Base-by-base conservation (phyloP, 2,113 vertebrate species). In the Zosterops hypoxanthus region DNA sequence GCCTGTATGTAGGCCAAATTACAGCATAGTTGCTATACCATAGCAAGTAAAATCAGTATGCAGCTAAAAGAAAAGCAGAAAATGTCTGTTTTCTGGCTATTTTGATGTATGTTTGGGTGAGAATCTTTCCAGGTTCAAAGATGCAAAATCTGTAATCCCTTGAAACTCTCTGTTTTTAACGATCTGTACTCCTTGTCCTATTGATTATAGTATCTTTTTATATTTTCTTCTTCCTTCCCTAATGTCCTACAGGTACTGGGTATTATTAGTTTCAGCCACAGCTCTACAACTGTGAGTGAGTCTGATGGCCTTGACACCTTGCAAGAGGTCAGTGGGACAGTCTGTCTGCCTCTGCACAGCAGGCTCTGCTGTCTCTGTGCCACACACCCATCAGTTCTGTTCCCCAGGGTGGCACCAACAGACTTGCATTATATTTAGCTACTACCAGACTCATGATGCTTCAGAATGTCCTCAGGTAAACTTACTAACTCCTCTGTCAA, bases 401-500 rank as follows among this genome's bases (percentile, higher is more conserved):
- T 94, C 92, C 70, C 59, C 91, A 94, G 63, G 65, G 29, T 76
- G 83, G 66, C 61, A 94, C 86, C 21, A 8, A 65, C 42, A 82
- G 36, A 34, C 42, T 65, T 87, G 75, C 20, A 24, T 77, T 95
- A 88, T 85, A 91, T 95, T 94, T 96, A 82, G 63, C 59, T 89
- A 59, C 70, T 59, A 59, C 33, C 77, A 85, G 44, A 44, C 71
- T 94, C 87, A 91, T 33, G 78, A 76, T 94, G 84, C 85, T 92
- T 95, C 85, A 82, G 56, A 92, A 95, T 90, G 68, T 91, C 95
- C 87, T 80, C 75, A 91, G 93, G 94, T 87, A 94, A 90, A 85
- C 64, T 93, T 93, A 90, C 63, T 94, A 92, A 94, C 63, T 94
- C 33, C 17, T 69, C 75, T 91, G 93, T 87, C 90, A 92, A 95